These are phyloP conservation scores for Zaprionus inermis DNA, from an alignment of 1,140 invertebrate genomes.

Conservation along the genomic window DNA sequence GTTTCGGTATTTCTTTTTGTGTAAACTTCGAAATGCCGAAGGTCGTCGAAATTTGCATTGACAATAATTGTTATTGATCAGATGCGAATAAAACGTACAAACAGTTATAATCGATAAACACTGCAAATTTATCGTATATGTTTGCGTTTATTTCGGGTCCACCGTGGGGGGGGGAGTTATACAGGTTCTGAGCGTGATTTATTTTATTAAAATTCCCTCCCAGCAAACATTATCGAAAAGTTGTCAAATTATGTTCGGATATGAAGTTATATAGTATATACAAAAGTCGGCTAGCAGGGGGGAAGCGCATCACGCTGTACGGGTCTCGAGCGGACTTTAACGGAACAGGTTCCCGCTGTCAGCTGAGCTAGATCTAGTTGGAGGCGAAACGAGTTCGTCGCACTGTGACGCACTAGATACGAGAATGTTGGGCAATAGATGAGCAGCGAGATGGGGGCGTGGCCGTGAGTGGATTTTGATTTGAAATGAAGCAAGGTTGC, in stretches of 20 bases:
- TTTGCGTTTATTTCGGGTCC: background rate
- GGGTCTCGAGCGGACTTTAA: background rate
- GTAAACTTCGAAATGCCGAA: conserved; percentile 9
- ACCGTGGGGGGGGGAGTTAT: background rate
- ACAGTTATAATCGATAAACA: conserved; percentile 9
- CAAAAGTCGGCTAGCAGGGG: background rate
- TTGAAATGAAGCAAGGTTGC: conserved; percentile 64
- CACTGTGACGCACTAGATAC: conserved; percentile 12
- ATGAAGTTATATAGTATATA: background rate
- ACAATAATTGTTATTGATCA: background rate
- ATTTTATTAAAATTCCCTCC: background rate
- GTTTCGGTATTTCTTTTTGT: conserved; percentile 1
- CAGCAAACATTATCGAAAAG: background rate
- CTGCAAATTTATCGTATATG: background rate
- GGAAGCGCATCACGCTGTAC: background rate
- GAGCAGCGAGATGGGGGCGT: conserved; percentile 7
- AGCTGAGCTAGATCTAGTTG: background rate
- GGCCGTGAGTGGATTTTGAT: conserved; percentile 6
- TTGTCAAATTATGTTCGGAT: conserved; percentile 1
- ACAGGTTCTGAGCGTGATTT: background rate
- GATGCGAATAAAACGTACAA: background rate
- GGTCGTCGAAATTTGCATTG: conserved; percentile 2
- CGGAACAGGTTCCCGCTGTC: conserved; percentile 23
- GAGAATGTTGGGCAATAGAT: conserved; percentile 44
- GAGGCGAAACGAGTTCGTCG: conserved; percentile 32